Percentiles rank a stretch among this genome's conserved stretches.
These are phyloP conservation scores for Epistrophella euchroma DNA, from an alignment of 2,888 invertebrate species.

Conservation along the genomic window DNA sequence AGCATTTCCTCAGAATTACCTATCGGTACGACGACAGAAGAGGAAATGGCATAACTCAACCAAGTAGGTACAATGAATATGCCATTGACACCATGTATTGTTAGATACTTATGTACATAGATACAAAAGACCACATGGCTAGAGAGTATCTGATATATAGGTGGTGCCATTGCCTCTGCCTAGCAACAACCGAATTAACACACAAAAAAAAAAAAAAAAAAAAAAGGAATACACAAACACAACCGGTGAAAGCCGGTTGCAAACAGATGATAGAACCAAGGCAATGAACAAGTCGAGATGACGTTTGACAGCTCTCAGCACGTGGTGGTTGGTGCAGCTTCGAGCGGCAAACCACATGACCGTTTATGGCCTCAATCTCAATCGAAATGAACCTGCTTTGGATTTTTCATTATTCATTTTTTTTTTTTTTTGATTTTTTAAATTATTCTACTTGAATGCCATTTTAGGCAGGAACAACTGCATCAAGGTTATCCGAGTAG, in stretches of 20 bases:
- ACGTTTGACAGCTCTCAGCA: constrained; percentile 55
- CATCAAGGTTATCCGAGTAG: constrained; percentile 63
- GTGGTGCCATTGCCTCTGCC: constrained; percentile 16
- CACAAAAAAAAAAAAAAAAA: background rate
- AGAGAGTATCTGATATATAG: constrained; percentile 25
- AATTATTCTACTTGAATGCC: constrained; percentile 1
- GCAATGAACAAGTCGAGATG: constrained; percentile 25
- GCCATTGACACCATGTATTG: constrained; percentile 43
- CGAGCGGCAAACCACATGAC: constrained; percentile 43
- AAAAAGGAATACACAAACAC: too few species aligned
- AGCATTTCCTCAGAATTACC: constrained; percentile 45
- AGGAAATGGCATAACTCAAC: constrained; percentile 54
- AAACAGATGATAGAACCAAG: constrained; percentile 38
- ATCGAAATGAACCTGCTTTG: constrained; percentile 50
- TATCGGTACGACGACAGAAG: constrained; percentile 15
- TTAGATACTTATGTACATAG: background rate
- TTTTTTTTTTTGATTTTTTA: background rate
- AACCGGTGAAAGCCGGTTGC: constrained; percentile 67
- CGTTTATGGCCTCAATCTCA: constrained; percentile 45
- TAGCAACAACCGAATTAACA: constrained; percentile 37
- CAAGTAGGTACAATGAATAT: constrained; percentile 43
- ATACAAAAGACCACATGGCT: constrained; percentile 25
- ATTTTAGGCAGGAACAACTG: constrained; percentile 27
- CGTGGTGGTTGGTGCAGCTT: constrained; percentile 68
- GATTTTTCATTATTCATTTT: background rate